phyloP scores from a whole-genome alignment of 1,140 invertebrate species.

The fruit fly (Drosophila melanogaster) region Release_6_plus_ISO1_MT NC_004354.4:9812001-9812500 shows the following conservation, averaged over 20 bases:
- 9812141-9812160: conserved; percentile 76
- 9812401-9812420: conserved; percentile 50
- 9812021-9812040: conserved; percentile 56
- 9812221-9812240: background rate
- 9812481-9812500: conserved; percentile 64
- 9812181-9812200: background rate
- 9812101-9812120: conserved; percentile 71
- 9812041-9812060: conserved; percentile 43
- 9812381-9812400: background rate
- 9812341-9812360: background rate
- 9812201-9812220: background rate
- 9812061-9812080: conserved; percentile 37
- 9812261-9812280: background rate
- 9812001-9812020: conserved; percentile 37
- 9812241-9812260: background rate
- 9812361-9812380: too few relatives aligned
- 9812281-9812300: conserved; percentile 33
- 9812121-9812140: conserved; percentile 75
- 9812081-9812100: conserved; percentile 69
- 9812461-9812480: conserved; percentile 54
- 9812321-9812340: conserved; percentile 47
- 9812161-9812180: conserved; percentile 19
- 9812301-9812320: conserved; percentile 40
- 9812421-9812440: conserved; percentile 73
- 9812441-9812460: conserved; percentile 68